Percentiles rank a stretch among this genome's conserved stretches.
Conservation (phyloP, 2,113 vertebrate species). For the Chionodraco myersi region DNA sequence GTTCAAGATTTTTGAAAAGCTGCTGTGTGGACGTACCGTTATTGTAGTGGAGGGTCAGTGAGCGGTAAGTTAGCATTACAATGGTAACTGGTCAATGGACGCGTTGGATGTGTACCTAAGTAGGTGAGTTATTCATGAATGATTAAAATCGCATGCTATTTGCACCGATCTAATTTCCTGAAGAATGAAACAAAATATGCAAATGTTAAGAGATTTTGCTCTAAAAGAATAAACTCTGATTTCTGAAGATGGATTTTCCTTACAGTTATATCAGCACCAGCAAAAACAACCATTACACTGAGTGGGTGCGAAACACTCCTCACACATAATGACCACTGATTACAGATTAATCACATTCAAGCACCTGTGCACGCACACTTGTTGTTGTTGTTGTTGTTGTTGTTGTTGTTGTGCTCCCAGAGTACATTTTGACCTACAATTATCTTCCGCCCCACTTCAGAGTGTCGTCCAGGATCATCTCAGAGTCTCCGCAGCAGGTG, state of each 20-base stretch:
- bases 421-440: slow-evolving; percentile 59
- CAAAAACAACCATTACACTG: neutral
- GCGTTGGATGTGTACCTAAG: neutral
- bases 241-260: slow-evolving; percentile 4
- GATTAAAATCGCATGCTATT: too few species aligned
- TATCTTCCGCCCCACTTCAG: slow-evolving; percentile 51
- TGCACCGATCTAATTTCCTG: too few species aligned
- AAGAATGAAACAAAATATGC: too few species aligned
- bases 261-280: neutral
- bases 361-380: slow-evolving; percentile 19
- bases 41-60: neutral
- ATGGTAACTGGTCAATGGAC: neutral
- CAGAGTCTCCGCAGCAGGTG: slow-evolving; percentile 42
- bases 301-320: neutral
- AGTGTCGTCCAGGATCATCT: slow-evolving; percentile 20
- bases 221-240: neutral
- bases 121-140: too few species aligned
- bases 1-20: too few species aligned
- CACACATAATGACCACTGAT: neutral
- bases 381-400: neutral
- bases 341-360: slow-evolving; percentile 29
- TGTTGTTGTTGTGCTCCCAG: slow-evolving; percentile 15
- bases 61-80: neutral
- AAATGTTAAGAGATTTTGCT: too few species aligned
- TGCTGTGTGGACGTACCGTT: too few species aligned